Evolutionary conservation across 1,140 invertebrate genomes (phyloP).

Genomic region (Hyposmocoma kahamanoa): DNA sequence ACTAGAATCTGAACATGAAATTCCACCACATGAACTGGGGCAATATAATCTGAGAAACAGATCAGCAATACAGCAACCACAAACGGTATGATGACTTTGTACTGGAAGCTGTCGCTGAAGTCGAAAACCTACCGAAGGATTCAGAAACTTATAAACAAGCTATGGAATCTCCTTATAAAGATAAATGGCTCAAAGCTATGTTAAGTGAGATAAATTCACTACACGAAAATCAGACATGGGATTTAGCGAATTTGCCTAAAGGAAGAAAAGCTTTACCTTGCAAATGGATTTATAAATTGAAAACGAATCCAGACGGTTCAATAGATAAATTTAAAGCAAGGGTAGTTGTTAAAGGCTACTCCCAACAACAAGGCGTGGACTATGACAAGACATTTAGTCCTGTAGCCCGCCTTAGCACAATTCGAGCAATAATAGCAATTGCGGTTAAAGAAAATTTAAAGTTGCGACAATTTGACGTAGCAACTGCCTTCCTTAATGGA

Average conservation of each 20-base stretch:
- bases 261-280: conserved; percentile 28
- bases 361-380: conserved; percentile 32
- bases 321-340: conserved; percentile 49
- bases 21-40: too few relatives aligned
- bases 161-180: conserved; percentile 3
- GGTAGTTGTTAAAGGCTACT: conserved; percentile 43
- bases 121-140: conserved; percentile 1
- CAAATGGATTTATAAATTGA: conserved; percentile 54
- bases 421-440: conserved; percentile 7
- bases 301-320: conserved; percentile 29
- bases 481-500: conserved; percentile 4
- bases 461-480: conserved; percentile 1
- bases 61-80: background rate
- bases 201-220: conserved; percentile 18
- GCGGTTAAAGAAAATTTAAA: conserved; percentile 8
- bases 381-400: conserved; percentile 44
- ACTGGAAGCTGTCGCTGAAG: conserved; percentile 4
- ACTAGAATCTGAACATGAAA: too few relatives aligned
- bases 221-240: conserved; percentile 17
- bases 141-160: conserved; percentile 6
- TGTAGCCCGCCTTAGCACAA: conserved; percentile 17
- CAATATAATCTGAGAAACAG: conserved; percentile 5
- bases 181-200: conserved; percentile 23
- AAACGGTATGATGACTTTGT: conserved; percentile 6
- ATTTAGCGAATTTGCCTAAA: conserved; percentile 24